These are phyloP conservation scores for Furcifer pardalis DNA, from an alignment of 2,797 vertebrate genomes.

Conservation along the genomic window DNA sequence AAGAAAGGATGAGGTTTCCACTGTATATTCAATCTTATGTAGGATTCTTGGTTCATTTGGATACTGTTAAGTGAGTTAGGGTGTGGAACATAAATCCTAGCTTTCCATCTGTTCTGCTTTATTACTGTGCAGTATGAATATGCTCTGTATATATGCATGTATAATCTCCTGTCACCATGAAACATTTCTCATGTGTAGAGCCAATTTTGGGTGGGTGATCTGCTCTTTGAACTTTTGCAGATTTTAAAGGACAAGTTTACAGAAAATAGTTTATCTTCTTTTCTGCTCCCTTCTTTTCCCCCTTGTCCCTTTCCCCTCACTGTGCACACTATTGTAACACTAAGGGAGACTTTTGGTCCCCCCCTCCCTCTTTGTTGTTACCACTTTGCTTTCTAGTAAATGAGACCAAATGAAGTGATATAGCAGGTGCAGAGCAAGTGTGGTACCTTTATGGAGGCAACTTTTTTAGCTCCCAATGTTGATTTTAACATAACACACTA, in stretches of 20 bases:
- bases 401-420: constrained; percentile 33
- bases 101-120: constrained; percentile 64
- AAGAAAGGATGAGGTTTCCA: constrained; percentile 51
- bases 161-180: constrained; percentile 40
- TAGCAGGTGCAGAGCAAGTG: constrained; percentile 33
- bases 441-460: constrained; percentile 7
- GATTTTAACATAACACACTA: constrained; percentile 39
- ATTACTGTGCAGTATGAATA: constrained; percentile 33
- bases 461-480: constrained; percentile 40
- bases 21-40: constrained; percentile 48
- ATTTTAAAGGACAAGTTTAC: constrained; percentile 33
- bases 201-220: constrained; percentile 30
- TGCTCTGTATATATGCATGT: constrained; percentile 45
- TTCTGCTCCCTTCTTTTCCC: not conserved
- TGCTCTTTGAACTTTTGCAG: constrained; percentile 42
- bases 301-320: not conserved
- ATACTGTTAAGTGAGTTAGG: constrained; percentile 61
- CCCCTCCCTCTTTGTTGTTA: not conserved
- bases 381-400: constrained; percentile 4
- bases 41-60: constrained; percentile 50
- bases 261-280: constrained; percentile 10
- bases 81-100: constrained; percentile 59
- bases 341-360: not conserved
- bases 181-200: constrained; percentile 49
- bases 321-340: constrained; percentile 37